These are phyloP conservation scores for Lonchura striata DNA, from an alignment of 2,113 vertebrate species.

Conservation along the genomic window DNA sequence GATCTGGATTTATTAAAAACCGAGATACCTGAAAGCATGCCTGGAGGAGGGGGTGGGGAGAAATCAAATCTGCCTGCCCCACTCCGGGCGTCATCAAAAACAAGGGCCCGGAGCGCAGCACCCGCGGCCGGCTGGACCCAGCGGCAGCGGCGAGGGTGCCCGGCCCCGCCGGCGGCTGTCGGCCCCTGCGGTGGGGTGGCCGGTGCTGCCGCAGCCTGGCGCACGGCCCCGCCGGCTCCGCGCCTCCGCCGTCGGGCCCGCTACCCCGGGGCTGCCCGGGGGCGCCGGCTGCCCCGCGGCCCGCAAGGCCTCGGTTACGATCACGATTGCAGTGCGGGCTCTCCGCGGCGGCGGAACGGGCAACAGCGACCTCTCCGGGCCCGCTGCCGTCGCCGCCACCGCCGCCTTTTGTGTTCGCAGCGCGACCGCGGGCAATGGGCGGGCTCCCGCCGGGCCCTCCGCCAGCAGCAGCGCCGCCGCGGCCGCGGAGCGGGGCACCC, in stretches of 20 bases:
- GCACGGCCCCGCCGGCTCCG: neutral
- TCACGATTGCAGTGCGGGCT: slow-evolving; percentile 86
- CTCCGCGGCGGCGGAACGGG: slow-evolving; percentile 65
- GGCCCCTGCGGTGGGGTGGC: rapidly evolving
- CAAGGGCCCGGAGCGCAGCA: neutral
- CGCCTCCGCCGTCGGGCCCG: neutral
- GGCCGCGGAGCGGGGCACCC: neutral
- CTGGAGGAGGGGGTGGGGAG: neutral
- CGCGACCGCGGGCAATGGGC: slow-evolving; percentile 54
- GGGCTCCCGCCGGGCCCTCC: neutral
- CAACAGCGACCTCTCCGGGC: slow-evolving; percentile 79
- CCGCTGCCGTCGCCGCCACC: slow-evolving; percentile 31
- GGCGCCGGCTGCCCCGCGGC: neutral
- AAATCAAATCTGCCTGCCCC: neutral
- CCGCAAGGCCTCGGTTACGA: slow-evolving; percentile 96
- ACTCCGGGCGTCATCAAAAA: neutral
- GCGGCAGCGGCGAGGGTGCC: too few species aligned
- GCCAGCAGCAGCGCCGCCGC: neutral
- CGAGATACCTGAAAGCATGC: neutral
- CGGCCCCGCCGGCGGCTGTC: neutral
- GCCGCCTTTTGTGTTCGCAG: slow-evolving; percentile 72
- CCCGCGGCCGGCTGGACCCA: neutral
- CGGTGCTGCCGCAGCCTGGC: neutral
- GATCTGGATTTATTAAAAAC: neutral
- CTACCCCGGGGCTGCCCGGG: neutral